phyloP scores from a whole-genome alignment of 2,113 vertebrate species.

The Cyanocitta stelleri region DNA sequence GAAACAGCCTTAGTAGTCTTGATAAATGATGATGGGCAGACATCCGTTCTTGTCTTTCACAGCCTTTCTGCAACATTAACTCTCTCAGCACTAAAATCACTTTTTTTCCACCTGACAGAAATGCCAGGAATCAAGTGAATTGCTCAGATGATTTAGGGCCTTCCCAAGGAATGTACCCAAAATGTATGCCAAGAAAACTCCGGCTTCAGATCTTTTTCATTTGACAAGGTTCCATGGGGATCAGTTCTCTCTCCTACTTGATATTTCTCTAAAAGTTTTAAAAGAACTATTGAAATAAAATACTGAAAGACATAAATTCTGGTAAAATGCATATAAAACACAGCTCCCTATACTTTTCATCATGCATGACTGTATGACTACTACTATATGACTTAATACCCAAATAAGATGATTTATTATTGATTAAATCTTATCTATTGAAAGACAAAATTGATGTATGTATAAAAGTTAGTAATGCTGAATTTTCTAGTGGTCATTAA shows the following conservation, averaged over 20 bases:
- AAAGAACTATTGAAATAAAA: not conserved
- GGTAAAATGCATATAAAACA: not conserved
- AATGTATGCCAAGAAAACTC: not conserved
- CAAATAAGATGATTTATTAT: not conserved
- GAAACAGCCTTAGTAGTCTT: not conserved
- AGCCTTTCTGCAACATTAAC: not conserved
- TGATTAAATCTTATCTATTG: not conserved
- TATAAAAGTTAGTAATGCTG: not conserved
- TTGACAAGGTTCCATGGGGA: not conserved
- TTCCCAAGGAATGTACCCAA: not conserved
- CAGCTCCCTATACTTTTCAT: not conserved
- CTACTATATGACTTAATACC: not conserved
- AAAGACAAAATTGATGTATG: not conserved
- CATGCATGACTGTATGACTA: not conserved
- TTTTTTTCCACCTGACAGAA: not conserved
- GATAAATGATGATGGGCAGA: not conserved
- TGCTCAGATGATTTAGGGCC: not conserved
- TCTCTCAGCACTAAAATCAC: not conserved
- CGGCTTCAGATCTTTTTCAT: not conserved
- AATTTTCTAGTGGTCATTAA: not conserved
- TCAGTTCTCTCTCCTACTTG: not conserved
- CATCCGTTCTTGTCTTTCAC: not conserved
- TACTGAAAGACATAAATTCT: not conserved
- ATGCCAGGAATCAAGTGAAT: not conserved
- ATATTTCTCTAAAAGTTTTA: not conserved